Base-by-base conservation (phyloP, 1,140 invertebrate species). In the Drosophila nigrodunni region DNA sequence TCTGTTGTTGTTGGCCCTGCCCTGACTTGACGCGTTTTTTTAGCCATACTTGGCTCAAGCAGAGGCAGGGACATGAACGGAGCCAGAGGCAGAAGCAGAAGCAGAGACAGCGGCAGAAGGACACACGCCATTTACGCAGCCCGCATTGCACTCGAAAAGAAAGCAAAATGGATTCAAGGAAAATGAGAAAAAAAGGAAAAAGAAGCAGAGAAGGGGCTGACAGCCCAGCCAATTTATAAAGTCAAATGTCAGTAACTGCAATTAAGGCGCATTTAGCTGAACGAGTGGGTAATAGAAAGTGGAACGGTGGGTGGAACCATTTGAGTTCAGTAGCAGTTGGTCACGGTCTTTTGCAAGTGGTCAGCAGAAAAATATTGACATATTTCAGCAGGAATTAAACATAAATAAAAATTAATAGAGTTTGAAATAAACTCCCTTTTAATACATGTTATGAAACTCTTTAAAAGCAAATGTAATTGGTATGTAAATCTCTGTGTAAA, bases 201-300 rank as follows among this genome's bases (percentile, higher is more conserved):
- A 9, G 13, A 41, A 13, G 30, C 39, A 47, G 52, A 75, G 47
- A 39, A 64, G 47, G 21, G 61, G 61, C 18, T 64, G 61, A 66
- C 62, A 70, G 75, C 62, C 70, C 43, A 50, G 81, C 85, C 85
- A 88, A 88, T 88, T 89, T 90, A 68, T 79, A 55, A 89, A 89
- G 85, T 89, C 85, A 90, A 89, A 89, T 89, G 85, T 80, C 85
- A 89, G 86, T 85, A 83, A 89, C 86, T 89, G 86, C 85, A 89
- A 89, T 89, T 90, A 89, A 69, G 68, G 78, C 86, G 75, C 74
- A 58, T 74, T 80, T 80, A 78, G 44, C 43, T 52, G 57, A 89
- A 67, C 64, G 67, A 7, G 21, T 49, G 55, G 59, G 11, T 2
- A 41, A 47, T 9, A 46, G 65, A 52, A 39, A 59, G 41, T 30